phyloP scores from a whole-genome alignment of 30 jellyfish, hydroid and myxozoan species.

The Hydractinia echinata region DNA sequence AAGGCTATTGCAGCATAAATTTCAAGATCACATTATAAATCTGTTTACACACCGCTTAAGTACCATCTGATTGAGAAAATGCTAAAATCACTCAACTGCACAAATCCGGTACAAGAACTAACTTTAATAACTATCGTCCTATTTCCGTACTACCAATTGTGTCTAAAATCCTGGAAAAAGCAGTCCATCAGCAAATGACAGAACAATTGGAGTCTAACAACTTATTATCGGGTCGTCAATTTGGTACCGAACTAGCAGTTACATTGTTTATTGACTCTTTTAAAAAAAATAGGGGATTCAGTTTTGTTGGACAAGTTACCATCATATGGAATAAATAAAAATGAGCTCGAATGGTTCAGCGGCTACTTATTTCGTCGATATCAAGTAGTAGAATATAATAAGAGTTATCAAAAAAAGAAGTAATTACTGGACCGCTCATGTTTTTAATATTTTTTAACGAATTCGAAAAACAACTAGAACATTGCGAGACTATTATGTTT shows the following conservation, averaged over 20 bases:
- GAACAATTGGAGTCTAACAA: no score
- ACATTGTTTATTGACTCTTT: not conserved
- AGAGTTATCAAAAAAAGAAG: no score
- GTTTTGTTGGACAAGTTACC: not conserved
- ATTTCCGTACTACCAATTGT: not conserved
- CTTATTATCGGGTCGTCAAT: no score
- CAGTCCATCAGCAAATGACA: no score
- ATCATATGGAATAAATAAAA: not conserved
- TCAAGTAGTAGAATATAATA: no score
- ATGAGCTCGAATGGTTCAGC: conserved; percentile 9
- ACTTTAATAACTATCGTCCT: conserved; percentile 3
- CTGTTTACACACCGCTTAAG: conserved; percentile 2
- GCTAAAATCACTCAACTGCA: not conserved
- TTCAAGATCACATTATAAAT: no score
- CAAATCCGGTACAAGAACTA: conserved; percentile 4
- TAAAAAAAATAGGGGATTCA: not conserved
- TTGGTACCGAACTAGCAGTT: no score
- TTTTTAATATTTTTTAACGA: no score
- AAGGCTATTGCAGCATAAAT: no score
- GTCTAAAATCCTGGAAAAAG: conserved; percentile 1
- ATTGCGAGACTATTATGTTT: no score
- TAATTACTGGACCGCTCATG: no score
- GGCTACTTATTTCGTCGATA: not conserved
- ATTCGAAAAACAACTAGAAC: no score
- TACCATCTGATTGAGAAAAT: not conserved